phyloP scores from a whole-genome alignment of 2,888 invertebrate genomes.

The Ligdia adustata region DNA sequence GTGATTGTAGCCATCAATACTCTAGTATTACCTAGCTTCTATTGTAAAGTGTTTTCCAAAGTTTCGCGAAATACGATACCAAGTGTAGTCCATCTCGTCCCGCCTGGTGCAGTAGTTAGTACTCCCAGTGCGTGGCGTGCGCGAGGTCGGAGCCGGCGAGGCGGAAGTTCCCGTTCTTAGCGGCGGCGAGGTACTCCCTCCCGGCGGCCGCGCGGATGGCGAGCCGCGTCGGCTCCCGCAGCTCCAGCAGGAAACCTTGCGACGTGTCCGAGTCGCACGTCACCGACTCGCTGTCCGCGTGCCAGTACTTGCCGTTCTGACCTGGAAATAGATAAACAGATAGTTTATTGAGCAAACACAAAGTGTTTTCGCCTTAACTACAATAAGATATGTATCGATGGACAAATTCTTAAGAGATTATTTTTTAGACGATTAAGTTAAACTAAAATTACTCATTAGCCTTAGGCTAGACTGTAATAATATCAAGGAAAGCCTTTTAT shows the following conservation, averaged over 20 bases:
- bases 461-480: no score
- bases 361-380: no score
- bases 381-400: no score
- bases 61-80: no score
- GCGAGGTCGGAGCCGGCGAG: slow-evolving; percentile 91
- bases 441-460: no score
- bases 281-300: slow-evolving; percentile 93
- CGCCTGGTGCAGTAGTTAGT: slow-evolving; percentile 81
- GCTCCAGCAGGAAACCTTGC: slow-evolving; percentile 94
- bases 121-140: slow-evolving; percentile 96
- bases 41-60: no score
- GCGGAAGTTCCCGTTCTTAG: slow-evolving; percentile 96
- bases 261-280: slow-evolving; percentile 93
- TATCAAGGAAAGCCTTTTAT: no score
- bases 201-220: slow-evolving; percentile 91
- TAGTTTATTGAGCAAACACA: no score
- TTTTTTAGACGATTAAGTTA: no score
- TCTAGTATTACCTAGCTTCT: no score
- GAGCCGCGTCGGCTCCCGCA: slow-evolving; percentile 96
- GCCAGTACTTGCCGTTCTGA: slow-evolving; percentile 97
- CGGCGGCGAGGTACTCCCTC: slow-evolving; percentile 92
- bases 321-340: slow-evolving; percentile 84
- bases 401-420: no score
- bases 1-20: no score
- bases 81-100: background rate